These are phyloP conservation scores for Chlorodrepanis virens DNA, from an alignment of 2,113 vertebrate species.

Conservation along the genomic window DNA sequence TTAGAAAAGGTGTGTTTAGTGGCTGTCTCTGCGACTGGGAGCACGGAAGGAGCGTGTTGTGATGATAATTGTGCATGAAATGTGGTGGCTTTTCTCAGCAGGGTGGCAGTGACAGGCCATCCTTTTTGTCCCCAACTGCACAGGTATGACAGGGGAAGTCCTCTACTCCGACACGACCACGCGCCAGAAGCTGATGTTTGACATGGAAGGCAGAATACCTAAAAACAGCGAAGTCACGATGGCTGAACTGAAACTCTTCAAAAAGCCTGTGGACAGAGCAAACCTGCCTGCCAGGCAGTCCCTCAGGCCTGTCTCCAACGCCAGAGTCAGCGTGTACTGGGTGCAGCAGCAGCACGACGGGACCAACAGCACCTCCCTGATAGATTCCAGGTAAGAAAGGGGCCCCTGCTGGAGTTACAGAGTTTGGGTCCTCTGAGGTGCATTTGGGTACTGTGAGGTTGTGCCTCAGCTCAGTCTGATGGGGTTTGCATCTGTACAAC, in stretches of 20 bases:
- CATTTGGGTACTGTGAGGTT: not conserved
- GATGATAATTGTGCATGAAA: not conserved
- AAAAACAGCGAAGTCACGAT: conserved; percentile 90
- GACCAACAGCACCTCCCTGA: conserved; percentile 85
- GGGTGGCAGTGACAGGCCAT: not conserved
- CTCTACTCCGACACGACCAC: conserved; percentile 78
- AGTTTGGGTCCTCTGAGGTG: not conserved
- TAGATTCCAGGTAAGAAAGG: conserved; percentile 87
- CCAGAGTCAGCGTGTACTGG: conserved; percentile 90
- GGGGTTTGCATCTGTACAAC: not conserved
- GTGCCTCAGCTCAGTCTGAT: not conserved
- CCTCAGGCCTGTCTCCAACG: conserved; percentile 75
- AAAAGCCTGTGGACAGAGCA: conserved; percentile 77
- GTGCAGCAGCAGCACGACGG: conserved; percentile 79
- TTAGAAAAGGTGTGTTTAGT: conserved; percentile 18
- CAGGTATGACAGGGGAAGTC: conserved; percentile 83
- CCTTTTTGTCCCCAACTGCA: not conserved
- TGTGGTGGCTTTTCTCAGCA: not conserved
- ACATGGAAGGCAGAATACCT: conserved; percentile 89
- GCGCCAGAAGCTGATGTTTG: conserved; percentile 82
- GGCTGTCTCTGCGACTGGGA: not conserved
- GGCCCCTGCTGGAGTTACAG: not conserved
- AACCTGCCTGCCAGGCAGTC: conserved; percentile 59
- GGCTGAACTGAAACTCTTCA: conserved; percentile 91
- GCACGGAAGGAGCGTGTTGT: not conserved